Conservation (phyloP, 2,797 vertebrate genomes). For the Sebastes reedi region DNA sequence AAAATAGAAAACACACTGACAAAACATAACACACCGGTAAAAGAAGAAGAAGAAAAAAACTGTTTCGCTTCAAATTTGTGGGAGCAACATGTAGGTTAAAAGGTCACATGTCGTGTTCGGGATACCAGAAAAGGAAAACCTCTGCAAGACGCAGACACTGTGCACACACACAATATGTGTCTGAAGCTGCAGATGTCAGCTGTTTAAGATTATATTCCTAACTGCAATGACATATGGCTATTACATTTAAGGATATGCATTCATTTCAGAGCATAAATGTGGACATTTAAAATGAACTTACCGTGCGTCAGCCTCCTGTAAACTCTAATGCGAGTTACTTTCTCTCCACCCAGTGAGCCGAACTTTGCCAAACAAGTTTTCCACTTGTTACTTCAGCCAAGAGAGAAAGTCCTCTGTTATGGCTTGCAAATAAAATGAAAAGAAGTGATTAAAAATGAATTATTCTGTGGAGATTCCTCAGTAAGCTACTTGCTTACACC, state of each 20-base stretch:
- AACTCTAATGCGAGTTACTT: background rate
- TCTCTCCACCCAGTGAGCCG: constrained; percentile 19
- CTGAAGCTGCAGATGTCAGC: background rate
- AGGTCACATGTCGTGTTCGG: background rate
- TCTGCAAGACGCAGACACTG: background rate
- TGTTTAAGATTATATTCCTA: background rate
- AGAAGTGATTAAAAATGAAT: background rate
- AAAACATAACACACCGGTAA: background rate
- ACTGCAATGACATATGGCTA: rapidly evolving
- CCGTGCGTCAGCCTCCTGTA: constrained; percentile 25
- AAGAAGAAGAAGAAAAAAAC: too few relatives aligned
- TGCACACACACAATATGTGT: too few relatives aligned
- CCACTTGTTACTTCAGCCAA: background rate
- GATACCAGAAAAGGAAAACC: background rate
- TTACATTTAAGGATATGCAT: background rate
- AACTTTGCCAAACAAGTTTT: constrained; percentile 23
- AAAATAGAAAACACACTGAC: background rate
- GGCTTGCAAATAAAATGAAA: background rate
- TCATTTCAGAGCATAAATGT: background rate
- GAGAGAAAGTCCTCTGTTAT: background rate
- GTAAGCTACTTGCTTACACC: background rate
- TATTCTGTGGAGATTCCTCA: background rate
- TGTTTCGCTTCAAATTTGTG: rapidly evolving
- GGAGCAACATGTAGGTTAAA: background rate
- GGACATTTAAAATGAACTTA: constrained; percentile 40